Evolutionary conservation across 1,140 invertebrate species (phyloP).

Genomic region (Ips nitidus): DNA sequence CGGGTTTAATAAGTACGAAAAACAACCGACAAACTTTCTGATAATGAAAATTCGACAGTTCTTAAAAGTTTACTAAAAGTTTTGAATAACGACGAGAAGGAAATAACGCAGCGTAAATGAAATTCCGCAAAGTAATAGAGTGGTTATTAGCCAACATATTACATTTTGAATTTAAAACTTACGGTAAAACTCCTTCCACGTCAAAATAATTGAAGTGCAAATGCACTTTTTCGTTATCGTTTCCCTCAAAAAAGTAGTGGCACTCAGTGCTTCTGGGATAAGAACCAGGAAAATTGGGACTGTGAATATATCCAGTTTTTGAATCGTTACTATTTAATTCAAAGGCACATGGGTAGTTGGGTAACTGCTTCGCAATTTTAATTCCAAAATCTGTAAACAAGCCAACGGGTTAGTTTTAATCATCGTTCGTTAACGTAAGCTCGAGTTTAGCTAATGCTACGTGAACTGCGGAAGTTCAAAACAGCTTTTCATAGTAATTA

Average conservation of each 20-base stretch:
- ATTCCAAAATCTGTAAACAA: slow-evolving; percentile 75
- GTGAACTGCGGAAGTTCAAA: not conserved
- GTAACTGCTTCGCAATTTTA: slow-evolving; percentile 70
- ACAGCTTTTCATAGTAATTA: not conserved
- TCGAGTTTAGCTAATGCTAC: too few relatives aligned
- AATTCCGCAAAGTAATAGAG: too few relatives aligned
- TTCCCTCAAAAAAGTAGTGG: slow-evolving; percentile 91
- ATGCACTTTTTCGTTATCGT: slow-evolving; percentile 75
- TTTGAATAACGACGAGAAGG: too few relatives aligned
- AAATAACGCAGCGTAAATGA: too few relatives aligned
- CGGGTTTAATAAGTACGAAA: slow-evolving; percentile 4
- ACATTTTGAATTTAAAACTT: slow-evolving; percentile 52
- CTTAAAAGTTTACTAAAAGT: not conserved
- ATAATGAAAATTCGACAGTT: slow-evolving; percentile 8
- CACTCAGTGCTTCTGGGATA: slow-evolving; percentile 92
- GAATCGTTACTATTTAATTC: slow-evolving; percentile 78
- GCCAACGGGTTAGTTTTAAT: not conserved
- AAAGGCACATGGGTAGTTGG: slow-evolving; percentile 77
- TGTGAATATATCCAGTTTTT: slow-evolving; percentile 80
- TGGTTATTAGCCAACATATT: not conserved
- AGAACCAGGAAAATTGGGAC: slow-evolving; percentile 89
- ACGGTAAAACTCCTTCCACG: slow-evolving; percentile 88
- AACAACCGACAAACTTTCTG: not conserved
- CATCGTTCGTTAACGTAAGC: not conserved
- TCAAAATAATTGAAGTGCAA: slow-evolving; percentile 90